Base-by-base conservation (phyloP, 2,888 invertebrate genomes). In the Meteorus colon region DNA sequence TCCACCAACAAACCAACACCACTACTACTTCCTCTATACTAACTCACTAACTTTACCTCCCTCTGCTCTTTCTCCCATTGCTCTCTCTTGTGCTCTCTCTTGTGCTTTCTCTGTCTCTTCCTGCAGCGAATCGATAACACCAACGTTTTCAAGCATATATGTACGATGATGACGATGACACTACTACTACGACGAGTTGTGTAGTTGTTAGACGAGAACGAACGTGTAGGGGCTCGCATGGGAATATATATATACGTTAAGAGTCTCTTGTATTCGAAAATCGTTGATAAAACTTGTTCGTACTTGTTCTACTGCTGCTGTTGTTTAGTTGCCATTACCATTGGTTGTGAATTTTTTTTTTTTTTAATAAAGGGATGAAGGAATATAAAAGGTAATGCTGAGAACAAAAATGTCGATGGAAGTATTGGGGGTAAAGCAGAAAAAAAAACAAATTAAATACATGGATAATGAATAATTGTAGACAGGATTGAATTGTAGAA, bases 111-210 rank as follows among this genome's bases (percentile, higher is more conserved):
- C 83, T 70, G 45, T 68, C 70, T 73, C 60, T 76, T 75, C 63
- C 76, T 83, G 83, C 84, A 84, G 83, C 82, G 84, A 86, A 88
- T 88, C 88, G 87, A 88, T 88, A 87, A 77, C 78, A 73, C 41
- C 67, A 69, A 60, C 76, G 71, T 24, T 67, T 55, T 34, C 24
- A 8, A 68, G 31, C 29, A 31, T 62, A 19, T 55, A 55, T 55
- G n/a, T 24, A 19, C 48, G 48, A n/a, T 48, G 19, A 55, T 19
- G 19, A 19, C 55, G 19, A 55, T 24, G 8, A 55, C 55, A 55
- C 55, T 24, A 55, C 55, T 19, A 55, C 55, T 12, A 65, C 65
- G 65, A 65, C 65, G 24, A 55, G 19, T 55, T 55, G 55, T 55
- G 6, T 55, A 19, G 55, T 8, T 2, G 19, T 55, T 55, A 55